Conservation (phyloP, 1,140 invertebrate species). For the Harpegnathos saltator region DNA sequence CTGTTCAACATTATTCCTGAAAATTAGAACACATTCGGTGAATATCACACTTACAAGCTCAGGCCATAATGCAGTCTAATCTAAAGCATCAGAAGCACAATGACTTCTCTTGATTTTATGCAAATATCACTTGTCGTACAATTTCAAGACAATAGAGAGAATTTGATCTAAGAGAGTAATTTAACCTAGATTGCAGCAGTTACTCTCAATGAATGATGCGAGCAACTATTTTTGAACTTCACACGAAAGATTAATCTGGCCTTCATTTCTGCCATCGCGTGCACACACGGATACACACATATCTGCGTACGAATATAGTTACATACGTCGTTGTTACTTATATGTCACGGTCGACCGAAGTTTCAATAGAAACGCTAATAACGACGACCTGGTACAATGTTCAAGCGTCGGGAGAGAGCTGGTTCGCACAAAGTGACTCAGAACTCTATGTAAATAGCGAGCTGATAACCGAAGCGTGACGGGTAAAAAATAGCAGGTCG, state of each 20-base stretch:
- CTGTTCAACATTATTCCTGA: conserved; percentile 87
- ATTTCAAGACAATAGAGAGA: neutral
- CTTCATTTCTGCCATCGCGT: conserved; percentile 20
- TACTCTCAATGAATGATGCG: neutral
- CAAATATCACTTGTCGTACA: neutral
- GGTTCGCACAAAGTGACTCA: conserved; percentile 6
- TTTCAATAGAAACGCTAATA: neutral
- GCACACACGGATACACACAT: neutral
- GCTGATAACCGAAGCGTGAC: conserved; percentile 16
- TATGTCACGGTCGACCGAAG: neutral
- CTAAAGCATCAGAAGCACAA: neutral
- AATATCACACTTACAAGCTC: neutral
- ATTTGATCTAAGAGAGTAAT: neutral
- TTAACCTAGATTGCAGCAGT: conserved; percentile 13
- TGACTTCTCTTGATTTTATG: neutral
- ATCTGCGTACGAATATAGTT: neutral
- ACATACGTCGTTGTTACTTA: neutral
- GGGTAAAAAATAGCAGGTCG: too few species aligned
- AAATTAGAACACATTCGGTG: conserved; percentile 49
- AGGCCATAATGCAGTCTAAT: neutral
- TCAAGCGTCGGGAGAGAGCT: conserved; percentile 19
- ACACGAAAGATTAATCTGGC: conserved; percentile 29
- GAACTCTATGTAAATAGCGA: conserved; percentile 22
- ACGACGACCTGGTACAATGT: neutral
- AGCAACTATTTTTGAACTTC: conserved; percentile 42